Conservation (phyloP, 2,113 vertebrate species). For the Megaceryle maxima region DNA sequence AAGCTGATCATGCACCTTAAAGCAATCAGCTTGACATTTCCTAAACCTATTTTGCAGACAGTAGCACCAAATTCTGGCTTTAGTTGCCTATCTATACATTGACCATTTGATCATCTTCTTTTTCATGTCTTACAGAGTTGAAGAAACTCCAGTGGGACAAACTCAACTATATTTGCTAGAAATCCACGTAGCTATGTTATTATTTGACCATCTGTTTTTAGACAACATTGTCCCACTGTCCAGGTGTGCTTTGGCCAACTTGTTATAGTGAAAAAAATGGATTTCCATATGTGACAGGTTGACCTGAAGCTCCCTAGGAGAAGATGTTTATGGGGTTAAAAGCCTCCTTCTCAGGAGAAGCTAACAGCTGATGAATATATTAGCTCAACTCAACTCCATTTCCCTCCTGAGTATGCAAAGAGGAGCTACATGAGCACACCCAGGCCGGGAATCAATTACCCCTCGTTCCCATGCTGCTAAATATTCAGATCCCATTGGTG, state of each 20-base stretch:
- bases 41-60: background rate
- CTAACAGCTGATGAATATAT: constrained; percentile 27
- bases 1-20: background rate
- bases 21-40: background rate
- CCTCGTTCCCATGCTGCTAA: background rate
- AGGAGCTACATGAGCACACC: background rate
- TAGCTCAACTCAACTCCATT: background rate
- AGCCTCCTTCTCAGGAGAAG: background rate
- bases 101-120: background rate
- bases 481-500: constrained; percentile 15
- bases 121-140: background rate
- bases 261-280: background rate
- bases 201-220: background rate
- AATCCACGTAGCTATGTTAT: background rate
- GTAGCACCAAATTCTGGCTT: background rate
- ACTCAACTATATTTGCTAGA: background rate
- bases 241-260: background rate
- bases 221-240: background rate
- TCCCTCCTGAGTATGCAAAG: background rate
- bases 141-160: background rate
- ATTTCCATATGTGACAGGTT: background rate
- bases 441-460: background rate
- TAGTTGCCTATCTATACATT: background rate
- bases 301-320: background rate
- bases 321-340: background rate